Conservation (phyloP, 2,888 invertebrate species). For the Sphinx pinastri region DNA sequence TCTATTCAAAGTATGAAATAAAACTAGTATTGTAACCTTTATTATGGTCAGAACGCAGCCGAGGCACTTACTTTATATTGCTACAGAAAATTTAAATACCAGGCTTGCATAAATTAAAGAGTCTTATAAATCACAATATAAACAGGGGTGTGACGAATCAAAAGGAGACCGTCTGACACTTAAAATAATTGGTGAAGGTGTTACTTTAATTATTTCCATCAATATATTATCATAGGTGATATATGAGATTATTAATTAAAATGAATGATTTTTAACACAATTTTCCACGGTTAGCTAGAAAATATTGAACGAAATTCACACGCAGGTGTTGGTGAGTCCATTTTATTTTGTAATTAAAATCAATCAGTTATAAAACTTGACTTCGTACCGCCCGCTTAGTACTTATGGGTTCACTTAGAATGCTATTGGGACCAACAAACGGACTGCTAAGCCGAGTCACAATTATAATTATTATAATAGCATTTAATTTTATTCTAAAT, state of each 20-base stretch:
- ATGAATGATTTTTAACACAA: conserved; percentile 11
- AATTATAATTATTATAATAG: too few species aligned
- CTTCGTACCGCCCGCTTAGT: too few species aligned
- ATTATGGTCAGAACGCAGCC: too few species aligned
- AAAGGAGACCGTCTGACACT: conserved; percentile 9
- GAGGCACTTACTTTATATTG: not conserved
- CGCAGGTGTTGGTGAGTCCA: not conserved
- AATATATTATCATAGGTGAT: conserved; percentile 2
- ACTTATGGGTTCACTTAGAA: too few species aligned
- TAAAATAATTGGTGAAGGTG: conserved; percentile 17
- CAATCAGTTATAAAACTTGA: too few species aligned
- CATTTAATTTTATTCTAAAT: too few species aligned
- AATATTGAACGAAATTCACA: conserved; percentile 5
- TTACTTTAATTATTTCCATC: not conserved
- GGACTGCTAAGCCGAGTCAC: too few species aligned
- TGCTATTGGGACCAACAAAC: too few species aligned
- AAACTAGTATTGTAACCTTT: too few species aligned
- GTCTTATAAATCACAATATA: conserved; percentile 4
- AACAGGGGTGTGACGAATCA: conserved; percentile 4
- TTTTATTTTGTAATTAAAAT: not conserved
- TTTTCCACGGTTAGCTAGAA: conserved; percentile 9
- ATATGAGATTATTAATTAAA: conserved; percentile 15
- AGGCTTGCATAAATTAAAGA: not conserved
- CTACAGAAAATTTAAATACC: not conserved
- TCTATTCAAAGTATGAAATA: too few species aligned